These are phyloP conservation scores for Lagorchestes hirsutus DNA, from an alignment of 2,797 vertebrate genomes.

Conservation along the genomic window DNA sequence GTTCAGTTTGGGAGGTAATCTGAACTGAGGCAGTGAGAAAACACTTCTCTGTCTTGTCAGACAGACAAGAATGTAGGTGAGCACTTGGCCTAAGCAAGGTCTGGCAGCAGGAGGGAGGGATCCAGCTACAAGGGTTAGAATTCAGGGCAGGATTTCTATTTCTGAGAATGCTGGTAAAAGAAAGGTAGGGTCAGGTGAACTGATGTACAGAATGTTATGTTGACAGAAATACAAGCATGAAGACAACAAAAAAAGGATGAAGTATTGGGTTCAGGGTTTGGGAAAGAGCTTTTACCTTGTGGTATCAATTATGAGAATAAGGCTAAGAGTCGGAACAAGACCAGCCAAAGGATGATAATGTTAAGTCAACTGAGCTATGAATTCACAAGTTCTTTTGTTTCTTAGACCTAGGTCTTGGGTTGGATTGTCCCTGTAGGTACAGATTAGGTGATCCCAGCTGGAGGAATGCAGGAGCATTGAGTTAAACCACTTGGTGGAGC, in stretches of 20 bases:
- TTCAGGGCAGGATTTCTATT: not conserved
- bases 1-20: no score
- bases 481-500: not conserved
- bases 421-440: not conserved
- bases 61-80: not conserved
- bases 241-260: not conserved
- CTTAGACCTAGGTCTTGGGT: not conserved
- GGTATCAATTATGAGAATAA: not conserved
- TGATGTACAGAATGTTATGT: no score
- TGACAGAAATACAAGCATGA: no score
- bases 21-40: no score
- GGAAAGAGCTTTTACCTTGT: not conserved
- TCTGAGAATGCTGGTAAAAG: not conserved
- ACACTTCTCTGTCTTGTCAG: no score
- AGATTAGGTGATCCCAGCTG: not conserved
- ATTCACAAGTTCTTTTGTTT: not conserved
- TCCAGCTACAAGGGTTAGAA: not conserved
- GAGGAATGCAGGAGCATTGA: not conserved
- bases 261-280: not conserved
- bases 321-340: not conserved
- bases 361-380: not conserved
- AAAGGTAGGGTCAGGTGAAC: not conserved
- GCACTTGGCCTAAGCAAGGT: not conserved
- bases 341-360: not conserved
- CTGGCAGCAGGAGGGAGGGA: not conserved